Percentiles rank a stretch among this genome's conserved stretches.
Evolutionary conservation across 2,888 invertebrate genomes (phyloP).

Genomic region (Ornithoptera alexandrae): DNA sequence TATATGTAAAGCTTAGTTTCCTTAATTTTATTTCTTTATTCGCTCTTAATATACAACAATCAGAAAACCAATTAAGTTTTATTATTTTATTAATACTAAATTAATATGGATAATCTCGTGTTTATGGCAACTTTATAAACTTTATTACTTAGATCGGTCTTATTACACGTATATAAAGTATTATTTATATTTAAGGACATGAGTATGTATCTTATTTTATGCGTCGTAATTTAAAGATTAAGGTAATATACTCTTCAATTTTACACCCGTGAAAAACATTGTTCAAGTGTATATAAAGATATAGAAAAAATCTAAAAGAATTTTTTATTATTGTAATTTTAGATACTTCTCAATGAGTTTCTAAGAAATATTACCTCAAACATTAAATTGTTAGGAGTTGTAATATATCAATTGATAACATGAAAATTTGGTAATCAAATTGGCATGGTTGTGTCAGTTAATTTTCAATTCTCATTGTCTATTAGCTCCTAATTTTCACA

Average conservation of each 20-base stretch:
- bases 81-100: no score
- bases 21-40: no score
- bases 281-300: not conserved
- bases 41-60: no score
- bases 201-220: not conserved
- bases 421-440: slow-evolving; percentile 39
- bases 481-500: slow-evolving; percentile 44
- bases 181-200: no score
- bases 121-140: no score
- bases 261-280: not conserved
- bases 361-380: slow-evolving; percentile 11
- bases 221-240: slow-evolving; percentile 1
- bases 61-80: no score
- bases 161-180: no score
- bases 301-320: not conserved
- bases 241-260: not conserved
- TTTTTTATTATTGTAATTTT: not conserved
- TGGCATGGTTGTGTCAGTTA: slow-evolving; percentile 45
- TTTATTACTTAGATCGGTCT: no score
- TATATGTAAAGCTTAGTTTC: no score
- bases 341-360: not conserved
- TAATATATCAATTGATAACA: slow-evolving; percentile 25
- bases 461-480: slow-evolving; percentile 41
- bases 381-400: slow-evolving; percentile 23
- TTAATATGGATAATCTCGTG: no score